Evolutionary conservation across 2,888 invertebrate genomes (phyloP), one percentile per base, ranked within the genome.

Genomic region (Leuctra nigra): DNA sequence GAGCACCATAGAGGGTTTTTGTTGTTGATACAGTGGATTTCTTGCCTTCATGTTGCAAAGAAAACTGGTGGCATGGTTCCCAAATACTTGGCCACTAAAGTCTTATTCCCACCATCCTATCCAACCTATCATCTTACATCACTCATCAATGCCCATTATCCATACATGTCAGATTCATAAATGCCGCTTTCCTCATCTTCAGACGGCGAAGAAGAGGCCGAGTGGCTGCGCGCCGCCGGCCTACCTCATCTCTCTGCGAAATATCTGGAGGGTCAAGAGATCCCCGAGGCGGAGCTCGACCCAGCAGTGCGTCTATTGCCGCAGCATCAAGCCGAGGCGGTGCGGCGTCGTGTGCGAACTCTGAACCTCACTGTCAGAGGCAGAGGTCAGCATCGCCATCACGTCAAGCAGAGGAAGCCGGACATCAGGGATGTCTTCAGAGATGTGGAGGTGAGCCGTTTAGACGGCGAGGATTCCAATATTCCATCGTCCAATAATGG

Each of bases 361-460:
- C 78, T 90, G 57, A 91, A 89, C 73, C 81, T 84, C 61, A 90
- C 90, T 1, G 79, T 88, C 29, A 77, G 86, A 54, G 78, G 81
- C 66, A 77, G 82, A 65, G 69, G 69, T 50, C 74, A 73, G 57
- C 73, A 75, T 60, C 76, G 79, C 52, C 77, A 83, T n/a, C 63
- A 66, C 33, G 64, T 65, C 3, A 60, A 55, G 4, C 58, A 77
- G 46, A 80, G 82, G 59, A 85, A 86, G 66, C 86, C 87, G 13
- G 91, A 91, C 69, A 87, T 91, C 59, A 74, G 91, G 64, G 89
- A 91, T 72, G 86, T 91, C 53, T 86, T 90, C 68, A 82, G 87
- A 70, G 88, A 89, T 73, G 77, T 85, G 62, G 90, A 90, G 79
- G 89, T 88, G 67, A 74, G 74, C 64, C 52, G 41, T 16, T 35